phyloP scores from a whole-genome alignment of 2,797 vertebrate species.

The Masticophis lateralis region DNA sequence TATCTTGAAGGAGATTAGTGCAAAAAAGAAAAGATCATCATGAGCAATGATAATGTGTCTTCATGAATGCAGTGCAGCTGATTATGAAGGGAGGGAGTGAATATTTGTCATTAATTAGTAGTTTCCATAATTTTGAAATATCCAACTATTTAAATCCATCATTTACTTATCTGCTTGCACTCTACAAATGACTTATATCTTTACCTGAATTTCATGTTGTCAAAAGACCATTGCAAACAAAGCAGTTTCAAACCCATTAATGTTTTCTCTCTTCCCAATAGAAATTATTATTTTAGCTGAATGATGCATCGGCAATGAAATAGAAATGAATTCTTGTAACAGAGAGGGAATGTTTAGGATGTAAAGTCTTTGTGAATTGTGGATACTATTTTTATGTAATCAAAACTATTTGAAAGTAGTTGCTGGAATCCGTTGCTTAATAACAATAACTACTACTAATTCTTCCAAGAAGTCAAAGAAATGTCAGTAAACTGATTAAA shows the following conservation, averaged over 20 bases:
- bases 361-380: slow-evolving; percentile 36
- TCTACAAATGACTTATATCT: slow-evolving; percentile 50
- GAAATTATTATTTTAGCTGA: slow-evolving; percentile 42
- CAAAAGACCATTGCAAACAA: slow-evolving; percentile 30
- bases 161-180: slow-evolving; percentile 52
- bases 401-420: slow-evolving; percentile 59
- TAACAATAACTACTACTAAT: slow-evolving; percentile 70
- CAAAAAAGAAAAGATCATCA: not conserved
- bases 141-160: slow-evolving; percentile 50
- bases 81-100: not conserved
- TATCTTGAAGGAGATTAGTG: not conserved
- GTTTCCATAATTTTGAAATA: slow-evolving; percentile 27
- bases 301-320: slow-evolving; percentile 49
- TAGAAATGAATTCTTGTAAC: slow-evolving; percentile 54
- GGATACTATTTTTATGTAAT: slow-evolving; percentile 49
- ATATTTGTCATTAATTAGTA: not conserved
- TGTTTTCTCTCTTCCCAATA: slow-evolving; percentile 32
- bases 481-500: slow-evolving; percentile 62
- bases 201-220: slow-evolving; percentile 33
- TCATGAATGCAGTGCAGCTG: not conserved
- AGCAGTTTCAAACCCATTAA: slow-evolving; percentile 46
- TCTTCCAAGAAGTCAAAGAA: slow-evolving; percentile 73
- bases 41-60: not conserved
- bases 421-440: slow-evolving; percentile 71
- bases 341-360: slow-evolving; percentile 16